Base-by-base conservation (phyloP, 37 sponge, comb jelly and placozoan genomes). In the Oscarella lobularis region DNA sequence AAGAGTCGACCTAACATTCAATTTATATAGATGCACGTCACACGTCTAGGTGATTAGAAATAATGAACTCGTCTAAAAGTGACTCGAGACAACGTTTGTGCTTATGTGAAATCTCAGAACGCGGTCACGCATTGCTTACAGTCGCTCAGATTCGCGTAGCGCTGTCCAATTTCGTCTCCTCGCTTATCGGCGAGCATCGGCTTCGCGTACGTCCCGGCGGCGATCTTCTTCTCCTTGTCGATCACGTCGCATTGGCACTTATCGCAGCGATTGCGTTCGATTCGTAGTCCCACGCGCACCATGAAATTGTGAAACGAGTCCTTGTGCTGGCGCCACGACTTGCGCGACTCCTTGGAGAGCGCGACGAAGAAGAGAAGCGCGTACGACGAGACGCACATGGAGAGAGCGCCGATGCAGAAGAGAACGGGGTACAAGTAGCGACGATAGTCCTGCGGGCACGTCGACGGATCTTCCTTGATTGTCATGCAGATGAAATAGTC, bases 81-180 rank as follows among this genome's bases (percentile, higher is more conserved):
- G n/a, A n/a, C n/a, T n/a, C n/a, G n/a, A n/a, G n/a, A n/a, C n/a
- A n/a, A n/a, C n/a, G n/a, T n/a, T n/a, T n/a, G n/a, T n/a, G n/a
- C n/a, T n/a, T n/a, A n/a, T n/a, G n/a, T n/a, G n/a, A n/a, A n/a
- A n/a, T n/a, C n/a, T 48, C 20, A 48, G 14, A 48, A 27, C 20
- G 60, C 40, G 29, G 6, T 74, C n/a, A 5, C 14, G 4, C 3
- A 35, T 36, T 29, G 36, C 30, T 36, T 29, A 4, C 31, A 74
- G 14, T 36, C 40, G 14, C 75, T 40, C 38, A 20, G n/a, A 36
- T 31, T 35, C 3, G 54, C 67, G 0, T 69, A 40, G 70, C 70
- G 71, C 37, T 60, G 41, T 3, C 80, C 80, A 39, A n/a, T 69
- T 3, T 79, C 80, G 0, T 41, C 72, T 72, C 9, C 2, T 2